Base-by-base conservation (phyloP, 2,113 vertebrate genomes). In the Abramis brama region DNA sequence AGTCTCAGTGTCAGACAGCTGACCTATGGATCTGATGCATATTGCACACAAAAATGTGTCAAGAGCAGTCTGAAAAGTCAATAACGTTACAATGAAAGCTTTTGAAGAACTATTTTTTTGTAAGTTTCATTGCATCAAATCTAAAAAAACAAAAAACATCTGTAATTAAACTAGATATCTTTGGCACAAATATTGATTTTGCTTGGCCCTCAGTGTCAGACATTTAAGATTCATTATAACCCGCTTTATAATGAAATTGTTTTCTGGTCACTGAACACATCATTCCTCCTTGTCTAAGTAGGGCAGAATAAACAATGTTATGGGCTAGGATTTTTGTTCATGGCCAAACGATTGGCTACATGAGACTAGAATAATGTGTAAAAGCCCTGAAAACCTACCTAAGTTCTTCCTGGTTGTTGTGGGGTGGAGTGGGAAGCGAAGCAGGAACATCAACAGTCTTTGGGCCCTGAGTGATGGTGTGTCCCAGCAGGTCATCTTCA, bases 381-480 rank as follows among this genome's bases (percentile, higher is more conserved):
- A 60, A 33, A 39, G 21, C 55, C 6, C 21, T 55, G 33, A 30
- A 66, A 82, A 52, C 88, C 50, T 87, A 98, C 98, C 97, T 95
- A 82, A 99, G 88, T 83, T 99, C 98, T 88, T 99, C 98, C 90
- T 98, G 98, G 88, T 96, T 98, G 93, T 97, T 99, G 90, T 99
- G 98, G 15, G 98, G 98, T 0, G 98, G 98, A 1, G 98, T 99
- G 6, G 98, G 98, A 45, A 99, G 95, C 0, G 98, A 99, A 80
- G 98, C 97, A 0, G 98, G 98, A 70, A 99, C 97, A 45, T 99
- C 97, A 6, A 99, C 97, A 0, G 95, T 96, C 94, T 96, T 97
- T 2, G 97, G 95, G 87, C 96, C 92, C 66, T 96, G 97, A 91
- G 95, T 95, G 83, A 97, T 91, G 27, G 94, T 96, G 90, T 97